These are phyloP conservation scores for Neodiprion pinetum DNA, from an alignment of 1,140 invertebrate genomes.

Conservation along the genomic window DNA sequence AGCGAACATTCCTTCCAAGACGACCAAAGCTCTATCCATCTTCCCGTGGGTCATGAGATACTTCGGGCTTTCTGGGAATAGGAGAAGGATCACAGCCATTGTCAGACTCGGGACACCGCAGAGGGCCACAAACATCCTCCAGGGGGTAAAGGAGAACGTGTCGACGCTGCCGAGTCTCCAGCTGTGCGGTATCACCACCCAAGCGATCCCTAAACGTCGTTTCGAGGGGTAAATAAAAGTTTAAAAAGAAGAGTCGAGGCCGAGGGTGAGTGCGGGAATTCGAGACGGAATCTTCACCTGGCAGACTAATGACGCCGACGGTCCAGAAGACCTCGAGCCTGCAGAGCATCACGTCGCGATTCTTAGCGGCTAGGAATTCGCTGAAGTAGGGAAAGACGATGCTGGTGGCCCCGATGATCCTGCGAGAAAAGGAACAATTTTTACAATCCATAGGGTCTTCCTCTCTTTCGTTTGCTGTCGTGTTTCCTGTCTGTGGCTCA, in stretches of 20 bases:
- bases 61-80: constrained; percentile 62
- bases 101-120: constrained; percentile 37
- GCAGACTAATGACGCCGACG: constrained; percentile 63
- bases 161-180: constrained; percentile 45
- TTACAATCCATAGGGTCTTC: not conserved
- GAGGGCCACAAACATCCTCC: constrained; percentile 59
- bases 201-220: constrained; percentile 60
- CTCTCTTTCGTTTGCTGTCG: constrained; percentile 11
- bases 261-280: not conserved
- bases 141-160: constrained; percentile 56
- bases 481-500: constrained; percentile 41
- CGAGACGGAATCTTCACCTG: constrained; percentile 49
- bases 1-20: constrained; percentile 64
- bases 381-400: constrained; percentile 68
- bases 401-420: constrained; percentile 66
- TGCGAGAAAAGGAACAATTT: constrained; percentile 42
- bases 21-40: constrained; percentile 59
- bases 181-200: constrained; percentile 60
- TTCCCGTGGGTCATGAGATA: constrained; percentile 61
- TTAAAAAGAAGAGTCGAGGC: not conserved
- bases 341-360: constrained; percentile 65
- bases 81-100: constrained; percentile 42
- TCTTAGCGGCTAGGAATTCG: constrained; percentile 64
- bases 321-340: constrained; percentile 69
- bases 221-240: not conserved